These are phyloP conservation scores for Myripristis murdjan DNA, from an alignment of 2,797 vertebrate species.

Conservation along the genomic window DNA sequence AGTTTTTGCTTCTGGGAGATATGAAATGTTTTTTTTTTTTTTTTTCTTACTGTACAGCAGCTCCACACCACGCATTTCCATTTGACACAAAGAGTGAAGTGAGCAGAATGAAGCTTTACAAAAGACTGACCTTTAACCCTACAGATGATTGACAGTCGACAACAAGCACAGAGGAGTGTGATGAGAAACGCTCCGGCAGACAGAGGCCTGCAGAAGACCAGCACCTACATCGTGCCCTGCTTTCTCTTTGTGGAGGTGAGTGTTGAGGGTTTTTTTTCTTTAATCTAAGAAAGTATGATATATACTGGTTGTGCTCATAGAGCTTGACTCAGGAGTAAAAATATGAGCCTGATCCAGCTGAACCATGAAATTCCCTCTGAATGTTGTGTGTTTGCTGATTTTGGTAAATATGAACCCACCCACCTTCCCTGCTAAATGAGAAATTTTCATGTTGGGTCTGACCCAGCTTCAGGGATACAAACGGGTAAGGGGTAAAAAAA, in stretches of 20 bases:
- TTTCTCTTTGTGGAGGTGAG: constrained; percentile 94
- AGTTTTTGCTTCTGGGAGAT: background rate
- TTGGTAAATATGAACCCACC: background rate
- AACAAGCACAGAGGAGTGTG: constrained; percentile 61
- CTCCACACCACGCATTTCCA: background rate
- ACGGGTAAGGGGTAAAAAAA: no score
- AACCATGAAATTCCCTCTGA: background rate
- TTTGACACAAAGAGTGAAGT: background rate
- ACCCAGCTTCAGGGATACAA: no score
- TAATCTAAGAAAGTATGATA: background rate
- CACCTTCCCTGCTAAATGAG: background rate
- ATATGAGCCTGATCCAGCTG: constrained; percentile 14
- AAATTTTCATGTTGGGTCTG: constrained; percentile 1
- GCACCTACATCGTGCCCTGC: constrained; percentile 93
- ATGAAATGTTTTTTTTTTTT: no score
- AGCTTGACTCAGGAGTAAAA: background rate
- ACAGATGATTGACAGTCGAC: constrained; percentile 76
- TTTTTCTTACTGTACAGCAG: background rate
- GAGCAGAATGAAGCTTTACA: constrained; percentile 17
- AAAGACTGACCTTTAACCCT: constrained; percentile 33
- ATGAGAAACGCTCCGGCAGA: constrained; percentile 67
- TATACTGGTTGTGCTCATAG: background rate
- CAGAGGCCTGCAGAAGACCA: constrained; percentile 84
- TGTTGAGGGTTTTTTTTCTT: constrained; percentile 7
- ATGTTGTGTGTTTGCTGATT: background rate